These are phyloP conservation scores for Brachionus asplanchnoidis DNA, from an alignment of 1,140 invertebrate species.

Conservation along the genomic window DNA sequence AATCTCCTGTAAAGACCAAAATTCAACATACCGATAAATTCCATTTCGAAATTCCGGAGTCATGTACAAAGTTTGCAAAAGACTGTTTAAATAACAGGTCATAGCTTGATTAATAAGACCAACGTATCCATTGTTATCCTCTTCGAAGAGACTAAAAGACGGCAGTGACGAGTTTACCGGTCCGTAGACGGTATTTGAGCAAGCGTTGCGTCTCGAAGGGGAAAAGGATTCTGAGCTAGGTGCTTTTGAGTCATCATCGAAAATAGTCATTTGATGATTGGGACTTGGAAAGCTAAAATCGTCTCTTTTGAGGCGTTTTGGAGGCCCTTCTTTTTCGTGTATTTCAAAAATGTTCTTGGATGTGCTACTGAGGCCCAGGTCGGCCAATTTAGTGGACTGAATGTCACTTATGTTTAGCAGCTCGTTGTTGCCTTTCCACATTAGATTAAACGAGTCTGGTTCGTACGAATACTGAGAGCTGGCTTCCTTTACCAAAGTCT, in stretches of 20 bases:
- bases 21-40: slow-evolving; percentile 66
- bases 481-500: slow-evolving; percentile 59
- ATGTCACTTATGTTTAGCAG: slow-evolving; percentile 39
- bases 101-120: slow-evolving; percentile 99
- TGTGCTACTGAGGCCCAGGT: background rate
- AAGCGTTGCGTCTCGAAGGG: background rate
- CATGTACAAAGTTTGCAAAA: slow-evolving; percentile 92
- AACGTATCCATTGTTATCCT: slow-evolving; percentile 95
- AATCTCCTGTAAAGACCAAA: slow-evolving; percentile 11
- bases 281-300: slow-evolving; percentile 43
- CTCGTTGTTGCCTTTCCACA: slow-evolving; percentile 48
- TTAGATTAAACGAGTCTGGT: slow-evolving; percentile 59
- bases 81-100: slow-evolving; percentile 99
- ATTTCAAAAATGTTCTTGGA: slow-evolving; percentile 38
- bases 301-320: slow-evolving; percentile 25
- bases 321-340: slow-evolving; percentile 46
- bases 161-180: background rate
- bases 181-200: background rate
- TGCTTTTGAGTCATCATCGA: background rate
- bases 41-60: slow-evolving; percentile 90
- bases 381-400: background rate
- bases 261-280: background rate
- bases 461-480: slow-evolving; percentile 60
- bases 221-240: background rate
- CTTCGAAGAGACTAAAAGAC: background rate